phyloP scores from a whole-genome alignment of 2,797 vertebrate species.

The Phalloptychus januarius region DNA sequence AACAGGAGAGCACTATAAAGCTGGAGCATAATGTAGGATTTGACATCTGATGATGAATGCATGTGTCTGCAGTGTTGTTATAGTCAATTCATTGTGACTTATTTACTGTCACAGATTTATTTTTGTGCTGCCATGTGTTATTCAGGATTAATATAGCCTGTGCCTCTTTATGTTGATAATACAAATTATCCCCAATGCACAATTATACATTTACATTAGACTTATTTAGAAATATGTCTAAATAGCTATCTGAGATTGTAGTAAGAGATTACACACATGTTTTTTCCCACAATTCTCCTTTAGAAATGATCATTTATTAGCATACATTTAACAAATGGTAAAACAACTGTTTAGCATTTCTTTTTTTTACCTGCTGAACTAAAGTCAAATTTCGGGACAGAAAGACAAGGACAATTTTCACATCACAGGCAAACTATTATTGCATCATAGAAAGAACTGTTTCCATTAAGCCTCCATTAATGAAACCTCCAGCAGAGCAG shows the following conservation, averaged over 20 bases:
- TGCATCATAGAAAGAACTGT: slow-evolving; percentile 14
- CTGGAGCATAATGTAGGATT: slow-evolving; percentile 23
- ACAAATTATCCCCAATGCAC: slow-evolving; percentile 24
- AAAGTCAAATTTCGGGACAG: slow-evolving; percentile 18
- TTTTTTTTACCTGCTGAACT: slow-evolving; percentile 22
- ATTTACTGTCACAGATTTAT: slow-evolving; percentile 53
- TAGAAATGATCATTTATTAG: slow-evolving; percentile 27
- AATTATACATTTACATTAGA: slow-evolving; percentile 13
- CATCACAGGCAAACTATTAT: slow-evolving; percentile 12
- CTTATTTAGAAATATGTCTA: slow-evolving; percentile 4
- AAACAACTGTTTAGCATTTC: slow-evolving; percentile 22
- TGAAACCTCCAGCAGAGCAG: slow-evolving; percentile 17
- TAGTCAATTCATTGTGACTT: slow-evolving; percentile 51
- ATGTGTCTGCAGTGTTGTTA: slow-evolving; percentile 41
- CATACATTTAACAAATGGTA: slow-evolving; percentile 37
- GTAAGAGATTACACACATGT: background rate
- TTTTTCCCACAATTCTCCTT: slow-evolving; percentile 25
- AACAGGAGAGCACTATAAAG: slow-evolving; percentile 38
- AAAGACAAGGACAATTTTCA: slow-evolving; percentile 20
- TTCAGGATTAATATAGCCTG: slow-evolving; percentile 32
- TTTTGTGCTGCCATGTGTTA: slow-evolving; percentile 13
- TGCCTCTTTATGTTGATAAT: slow-evolving; percentile 35
- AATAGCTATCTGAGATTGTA: background rate
- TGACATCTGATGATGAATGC: slow-evolving; percentile 48
- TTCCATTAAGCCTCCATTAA: slow-evolving; percentile 29